These are phyloP conservation scores for Pithys albifrons DNA, from an alignment of 2,113 vertebrate genomes.

Conservation along the genomic window DNA sequence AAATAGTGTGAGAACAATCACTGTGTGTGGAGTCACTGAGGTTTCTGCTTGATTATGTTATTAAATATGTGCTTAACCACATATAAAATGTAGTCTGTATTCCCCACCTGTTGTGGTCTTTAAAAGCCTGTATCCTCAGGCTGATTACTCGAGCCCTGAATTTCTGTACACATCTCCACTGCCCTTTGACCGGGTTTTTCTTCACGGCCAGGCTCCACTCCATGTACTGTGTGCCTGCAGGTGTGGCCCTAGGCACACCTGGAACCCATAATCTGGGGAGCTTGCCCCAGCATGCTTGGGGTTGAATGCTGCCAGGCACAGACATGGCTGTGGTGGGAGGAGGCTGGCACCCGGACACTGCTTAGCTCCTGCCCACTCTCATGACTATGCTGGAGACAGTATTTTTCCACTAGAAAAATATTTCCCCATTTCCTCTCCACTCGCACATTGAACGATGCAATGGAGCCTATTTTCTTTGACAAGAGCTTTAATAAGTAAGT, in stretches of 20 bases:
- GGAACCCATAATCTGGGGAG: neutral
- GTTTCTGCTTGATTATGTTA: neutral
- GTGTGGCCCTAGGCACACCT: neutral
- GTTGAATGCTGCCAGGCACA: neutral
- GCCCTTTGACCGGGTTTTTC: neutral
- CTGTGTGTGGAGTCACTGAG: neutral
- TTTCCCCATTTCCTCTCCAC: neutral
- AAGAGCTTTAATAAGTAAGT: neutral
- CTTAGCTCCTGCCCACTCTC: neutral
- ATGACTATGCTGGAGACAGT: neutral
- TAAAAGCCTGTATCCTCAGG: neutral
- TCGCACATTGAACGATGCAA: neutral
- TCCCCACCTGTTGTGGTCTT: neutral
- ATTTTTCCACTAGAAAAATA: constrained; percentile 16
- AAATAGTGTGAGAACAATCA: neutral
- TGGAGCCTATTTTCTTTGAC: neutral
- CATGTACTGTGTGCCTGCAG: neutral
- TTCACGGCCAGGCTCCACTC: neutral
- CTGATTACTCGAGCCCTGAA: neutral
- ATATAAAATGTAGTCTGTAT: neutral
- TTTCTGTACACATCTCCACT: neutral
- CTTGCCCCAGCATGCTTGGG: neutral
- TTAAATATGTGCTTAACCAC: neutral
- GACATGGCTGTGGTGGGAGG: rapidly evolving
- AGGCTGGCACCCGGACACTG: neutral